A percentile compares a stretch with the other conserved stretches of the same genome.
These are phyloP conservation scores for Phalacrocorax pelagicus DNA, from an alignment of 2,113 vertebrate genomes.

Conservation along the genomic window DNA sequence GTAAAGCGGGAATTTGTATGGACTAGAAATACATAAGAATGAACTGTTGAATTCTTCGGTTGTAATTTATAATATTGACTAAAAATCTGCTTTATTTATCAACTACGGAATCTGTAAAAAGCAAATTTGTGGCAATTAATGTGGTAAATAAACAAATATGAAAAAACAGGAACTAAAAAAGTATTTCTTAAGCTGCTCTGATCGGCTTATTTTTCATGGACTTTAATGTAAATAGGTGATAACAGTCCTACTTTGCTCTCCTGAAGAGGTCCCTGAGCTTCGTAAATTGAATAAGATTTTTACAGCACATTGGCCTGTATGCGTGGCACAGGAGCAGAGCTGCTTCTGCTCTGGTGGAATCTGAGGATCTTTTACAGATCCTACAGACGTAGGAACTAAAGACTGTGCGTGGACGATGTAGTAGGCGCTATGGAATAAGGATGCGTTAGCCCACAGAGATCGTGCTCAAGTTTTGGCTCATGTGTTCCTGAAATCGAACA, in stretches of 20 bases:
- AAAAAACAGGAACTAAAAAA: not conserved
- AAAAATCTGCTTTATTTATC: constrained; percentile 42
- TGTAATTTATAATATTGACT: not conserved
- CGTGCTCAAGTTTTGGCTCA: fast-evolving
- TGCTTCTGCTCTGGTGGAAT: not conserved
- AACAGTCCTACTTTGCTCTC: not conserved
- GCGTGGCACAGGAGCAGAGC: not conserved
- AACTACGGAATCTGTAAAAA: not conserved
- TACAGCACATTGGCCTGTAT: not conserved
- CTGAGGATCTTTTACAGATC: not conserved
- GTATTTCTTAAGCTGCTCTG: not conserved
- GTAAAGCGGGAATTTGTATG: not conserved
- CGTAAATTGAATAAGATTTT: not conserved
- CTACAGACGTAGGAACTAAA: fast-evolving
- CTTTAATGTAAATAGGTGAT: not conserved
- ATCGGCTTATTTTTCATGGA: not conserved
- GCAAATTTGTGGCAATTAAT: not conserved
- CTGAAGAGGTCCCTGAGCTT: not conserved
- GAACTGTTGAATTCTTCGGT: not conserved
- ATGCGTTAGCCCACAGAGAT: not conserved
- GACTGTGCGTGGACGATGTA: fast-evolving
- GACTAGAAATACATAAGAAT: not conserved
- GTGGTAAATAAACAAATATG: not conserved
- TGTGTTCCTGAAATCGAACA: not conserved
- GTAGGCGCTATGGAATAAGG: not conserved